Conservation (phyloP, 2,888 invertebrate genomes). For the Desoria tigrina region DNA sequence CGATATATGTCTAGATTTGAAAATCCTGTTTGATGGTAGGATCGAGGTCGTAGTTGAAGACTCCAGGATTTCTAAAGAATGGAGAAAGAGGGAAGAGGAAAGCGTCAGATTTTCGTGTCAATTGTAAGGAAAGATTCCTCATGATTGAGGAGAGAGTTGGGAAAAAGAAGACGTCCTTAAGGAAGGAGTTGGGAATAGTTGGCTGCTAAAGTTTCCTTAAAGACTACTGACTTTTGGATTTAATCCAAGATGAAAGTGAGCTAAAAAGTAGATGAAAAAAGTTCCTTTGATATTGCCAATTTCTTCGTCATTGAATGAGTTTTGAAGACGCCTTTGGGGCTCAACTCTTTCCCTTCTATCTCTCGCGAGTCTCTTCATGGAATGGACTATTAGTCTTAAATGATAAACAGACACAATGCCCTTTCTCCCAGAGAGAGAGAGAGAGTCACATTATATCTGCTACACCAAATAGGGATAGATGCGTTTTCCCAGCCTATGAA, state of each 20-base stretch:
- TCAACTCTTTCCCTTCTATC: conserved; percentile 14
- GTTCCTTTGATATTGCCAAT: conserved; percentile 29
- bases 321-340: conserved; percentile 28
- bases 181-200: no score
- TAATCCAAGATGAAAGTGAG: conserved; percentile 14
- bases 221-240: no score
- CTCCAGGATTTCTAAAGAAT: no score
- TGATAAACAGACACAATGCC: conserved; percentile 23
- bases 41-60: no score
- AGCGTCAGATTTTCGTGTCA: no score
- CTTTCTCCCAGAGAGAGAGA: conserved; percentile 11
- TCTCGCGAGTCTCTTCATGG: conserved; percentile 8
- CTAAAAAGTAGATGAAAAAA: conserved; percentile 22
- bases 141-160: no score
- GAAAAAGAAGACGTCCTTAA: no score
- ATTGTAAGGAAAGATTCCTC: no score
- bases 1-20: no score
- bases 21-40: no score
- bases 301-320: conserved; percentile 25
- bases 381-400: conserved; percentile 19
- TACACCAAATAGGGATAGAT: conserved; percentile 19
- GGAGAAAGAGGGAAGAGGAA: no score
- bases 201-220: no score
- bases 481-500: conserved; percentile 18
- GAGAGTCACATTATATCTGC: conserved; percentile 22